phyloP scores from a whole-genome alignment of 1,140 invertebrate genomes.

The Acyrthosiphon pisum region DNA sequence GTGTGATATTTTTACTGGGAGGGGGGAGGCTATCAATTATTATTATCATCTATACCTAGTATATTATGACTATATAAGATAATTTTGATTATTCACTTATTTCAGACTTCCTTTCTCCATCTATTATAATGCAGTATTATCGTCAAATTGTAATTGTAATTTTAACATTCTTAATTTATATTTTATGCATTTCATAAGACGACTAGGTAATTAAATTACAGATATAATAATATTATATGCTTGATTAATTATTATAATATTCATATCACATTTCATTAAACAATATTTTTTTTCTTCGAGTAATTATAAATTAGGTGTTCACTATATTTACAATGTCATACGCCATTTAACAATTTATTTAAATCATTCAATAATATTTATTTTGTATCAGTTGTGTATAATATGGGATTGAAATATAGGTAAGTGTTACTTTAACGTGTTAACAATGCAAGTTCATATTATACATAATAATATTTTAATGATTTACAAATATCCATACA shows the following conservation, averaged over 20 bases:
- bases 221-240: not conserved
- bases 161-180: not conserved
- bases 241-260: not conserved
- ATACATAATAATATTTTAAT: not conserved
- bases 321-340: too few relatives aligned
- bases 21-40: not conserved
- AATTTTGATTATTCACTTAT: not conserved
- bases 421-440: too few relatives aligned
- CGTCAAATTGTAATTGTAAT: not conserved
- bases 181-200: not conserved
- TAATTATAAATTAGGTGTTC: too few relatives aligned
- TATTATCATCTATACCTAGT: not conserved
- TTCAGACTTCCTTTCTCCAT: not conserved
- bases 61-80: not conserved
- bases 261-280: not conserved
- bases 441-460: too few relatives aligned
- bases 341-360: too few relatives aligned
- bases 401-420: too few relatives aligned
- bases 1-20: not conserved
- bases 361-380: too few relatives aligned
- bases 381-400: too few relatives aligned
- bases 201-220: too few relatives aligned
- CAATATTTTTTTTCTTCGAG: not conserved
- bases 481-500: not conserved
- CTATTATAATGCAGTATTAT: not conserved